Evolutionary conservation across 1,140 invertebrate genomes (phyloP), one percentile per base, ranked within the genome.

Genomic region (Dermatophagoides farinae): DNA sequence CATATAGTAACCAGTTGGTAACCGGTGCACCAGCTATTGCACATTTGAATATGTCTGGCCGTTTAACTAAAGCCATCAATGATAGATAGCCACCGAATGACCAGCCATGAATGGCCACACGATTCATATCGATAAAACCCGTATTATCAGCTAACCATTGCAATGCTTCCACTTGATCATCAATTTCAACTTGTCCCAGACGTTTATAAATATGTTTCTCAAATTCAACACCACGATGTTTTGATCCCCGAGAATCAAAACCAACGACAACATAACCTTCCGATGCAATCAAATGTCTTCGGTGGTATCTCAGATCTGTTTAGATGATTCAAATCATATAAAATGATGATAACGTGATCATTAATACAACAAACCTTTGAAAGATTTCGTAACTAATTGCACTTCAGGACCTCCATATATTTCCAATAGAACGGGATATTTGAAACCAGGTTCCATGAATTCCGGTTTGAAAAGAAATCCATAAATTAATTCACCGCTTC

Each of bases 351-450:
- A 23, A 50, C 12, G 31, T 2, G 9, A 41, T 37, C 6, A 64
- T 71, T 53, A 9, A 20, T 47, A 53, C 51, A 25, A 53, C 10
- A 12, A 55, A 60, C 86, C 86, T 77, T 92, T 93, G 70, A 91
- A 96, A 22, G 83, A 85, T 74, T 98, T 97, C 39, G 86, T 88
- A 41, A 98, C 93, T 39, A 95, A 78, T 77, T 97, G 92, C 25
- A 97, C 90, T 72, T 95, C 90, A 0, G 93, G 93, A 14, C 95
- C 93, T 25, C 91, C 95, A 71, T 99, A 98, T 18, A 99, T 86
- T 72, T 95, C 90, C 16, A 97, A 76, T 59, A 98, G 82, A 0
- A 90, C 92, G 1, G 95, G 93, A 75, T 93, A 93, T 62, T 86
- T 85, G 39, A 78, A 73, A 11, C 81, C 83, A 9, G 77, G 70